A percentile compares a stretch with the other conserved stretches of the same genome.
Evolutionary conservation across 2,797 vertebrate species (phyloP).

Genomic region (Hoplostethus mediterraneus): DNA sequence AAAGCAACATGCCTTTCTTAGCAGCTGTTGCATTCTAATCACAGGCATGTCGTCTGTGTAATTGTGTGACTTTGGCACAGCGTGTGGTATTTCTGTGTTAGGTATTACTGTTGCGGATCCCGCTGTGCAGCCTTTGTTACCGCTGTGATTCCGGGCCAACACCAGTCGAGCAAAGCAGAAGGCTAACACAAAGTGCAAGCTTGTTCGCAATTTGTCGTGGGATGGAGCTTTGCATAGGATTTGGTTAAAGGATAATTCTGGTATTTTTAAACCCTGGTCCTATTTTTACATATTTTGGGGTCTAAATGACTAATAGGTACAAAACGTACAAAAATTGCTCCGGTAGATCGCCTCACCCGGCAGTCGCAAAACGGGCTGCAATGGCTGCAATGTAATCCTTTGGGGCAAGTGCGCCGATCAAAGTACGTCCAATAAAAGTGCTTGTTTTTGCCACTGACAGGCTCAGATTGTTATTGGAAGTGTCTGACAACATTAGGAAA

Average conservation of each 20-base stretch:
- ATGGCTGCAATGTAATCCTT: no score
- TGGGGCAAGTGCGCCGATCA: no score
- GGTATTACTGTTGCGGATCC: slow-evolving; percentile 43
- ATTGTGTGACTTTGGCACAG: slow-evolving; percentile 57
- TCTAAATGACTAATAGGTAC: no score
- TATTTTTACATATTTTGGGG: no score
- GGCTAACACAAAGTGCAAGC: slow-evolving; percentile 53
- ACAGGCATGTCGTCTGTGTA: slow-evolving; percentile 23
- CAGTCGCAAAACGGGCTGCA: no score
- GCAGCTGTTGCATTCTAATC: slow-evolving; percentile 30
- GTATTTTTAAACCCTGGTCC: no score
- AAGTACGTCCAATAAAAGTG: no score
- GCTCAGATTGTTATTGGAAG: no score
- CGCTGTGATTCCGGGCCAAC: slow-evolving; percentile 46
- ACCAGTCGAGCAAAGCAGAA: slow-evolving; percentile 49
- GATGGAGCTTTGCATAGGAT: slow-evolving; percentile 58
- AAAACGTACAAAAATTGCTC: no score
- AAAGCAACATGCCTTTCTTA: background rate
- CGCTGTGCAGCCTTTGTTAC: slow-evolving; percentile 59
- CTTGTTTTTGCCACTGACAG: no score
- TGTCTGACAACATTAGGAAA: no score
- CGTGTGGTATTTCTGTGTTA: slow-evolving; percentile 49
- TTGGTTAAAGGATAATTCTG: background rate
- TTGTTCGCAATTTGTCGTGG: slow-evolving; percentile 63
- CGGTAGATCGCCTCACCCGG: no score